phyloP scores from a whole-genome alignment of 2,797 vertebrate species.

The Hippopotamyrus pictus region DNA sequence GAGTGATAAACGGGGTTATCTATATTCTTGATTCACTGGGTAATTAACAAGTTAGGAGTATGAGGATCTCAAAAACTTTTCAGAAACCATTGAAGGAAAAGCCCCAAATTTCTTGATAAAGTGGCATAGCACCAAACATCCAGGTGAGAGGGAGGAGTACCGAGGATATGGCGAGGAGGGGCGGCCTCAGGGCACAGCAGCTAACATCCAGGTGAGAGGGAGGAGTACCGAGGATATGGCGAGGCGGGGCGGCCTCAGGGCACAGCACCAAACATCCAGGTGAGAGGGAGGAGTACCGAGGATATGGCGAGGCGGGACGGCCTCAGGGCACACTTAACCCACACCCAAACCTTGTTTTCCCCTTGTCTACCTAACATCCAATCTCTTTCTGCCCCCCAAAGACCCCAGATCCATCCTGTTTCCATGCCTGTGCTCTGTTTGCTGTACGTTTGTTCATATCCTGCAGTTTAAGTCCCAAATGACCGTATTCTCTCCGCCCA shows the following conservation, averaged over 20 bases:
- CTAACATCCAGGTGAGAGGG: not conserved
- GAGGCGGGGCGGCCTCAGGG: not conserved
- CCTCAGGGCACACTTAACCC: not conserved
- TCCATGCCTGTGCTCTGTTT: not conserved
- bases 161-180: not conserved
- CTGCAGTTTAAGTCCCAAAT: not conserved
- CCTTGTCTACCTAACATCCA: not conserved
- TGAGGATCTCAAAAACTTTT: not conserved
- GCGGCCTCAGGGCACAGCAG: not conserved
- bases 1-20: conserved; percentile 3
- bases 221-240: not conserved
- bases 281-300: too few relatives aligned
- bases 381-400: not conserved
- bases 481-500: not conserved
- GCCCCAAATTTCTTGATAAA: not conserved
- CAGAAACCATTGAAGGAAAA: not conserved
- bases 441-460: not conserved
- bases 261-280: not conserved
- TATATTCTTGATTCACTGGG: not conserved
- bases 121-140: not conserved
- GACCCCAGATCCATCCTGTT: not conserved
- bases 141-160: not conserved
- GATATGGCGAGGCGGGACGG: too few relatives aligned
- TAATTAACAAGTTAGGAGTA: not conserved
- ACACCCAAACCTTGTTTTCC: not conserved